Base-by-base conservation (phyloP, 2,888 invertebrate genomes). In the Temnothorax ravouxi region DNA sequence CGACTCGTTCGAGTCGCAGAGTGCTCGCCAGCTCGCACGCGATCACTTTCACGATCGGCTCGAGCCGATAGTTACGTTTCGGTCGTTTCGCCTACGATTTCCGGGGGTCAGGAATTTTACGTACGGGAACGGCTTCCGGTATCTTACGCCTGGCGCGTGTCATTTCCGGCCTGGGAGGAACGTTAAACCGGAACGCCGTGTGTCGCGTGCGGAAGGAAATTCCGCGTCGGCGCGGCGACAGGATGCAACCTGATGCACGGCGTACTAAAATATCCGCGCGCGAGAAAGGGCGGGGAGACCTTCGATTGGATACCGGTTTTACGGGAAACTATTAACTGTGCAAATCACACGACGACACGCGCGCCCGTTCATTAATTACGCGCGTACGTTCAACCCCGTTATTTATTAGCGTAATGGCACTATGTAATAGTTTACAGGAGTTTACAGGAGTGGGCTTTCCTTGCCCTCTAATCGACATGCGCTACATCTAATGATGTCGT, bases 91-190 rank as follows among this genome's bases (percentile, higher is more conserved):
- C 76, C 79, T 83, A 84, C 41, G 67, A 77, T 87, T 90, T 90
- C 90, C 89, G 84, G 87, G n/a, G 64, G 59, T 82, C 83, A 76
- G 87, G 81, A 86, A 85, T 87, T 89, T 89, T 88, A 88, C 81
- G 71, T 85, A 82, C 71, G 44, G 34, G 34, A 84, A 86, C 80
- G 56, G 83, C 85, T 87, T 89, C 89, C 88, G 89, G 90, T 59
- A 38, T 85, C 82, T 89, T 89, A 86, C 82, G 85, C 29, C 11
- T 84, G 84, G 83, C 76, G 56, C 59, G 25, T 75, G 41, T 64
- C 41, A 80, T 62, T 86, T 83, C 85, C 86, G 84, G 61, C 66
- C 41, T 80, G 84, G 85, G 81, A 86, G 47, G 38, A 88, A 90
- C 80, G 84, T 89, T 88, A 89, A 90, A 86, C 82, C 85, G 76